These are phyloP conservation scores for Pasiphila rectangulata DNA, from an alignment of 2,888 invertebrate species.

Conservation along the genomic window DNA sequence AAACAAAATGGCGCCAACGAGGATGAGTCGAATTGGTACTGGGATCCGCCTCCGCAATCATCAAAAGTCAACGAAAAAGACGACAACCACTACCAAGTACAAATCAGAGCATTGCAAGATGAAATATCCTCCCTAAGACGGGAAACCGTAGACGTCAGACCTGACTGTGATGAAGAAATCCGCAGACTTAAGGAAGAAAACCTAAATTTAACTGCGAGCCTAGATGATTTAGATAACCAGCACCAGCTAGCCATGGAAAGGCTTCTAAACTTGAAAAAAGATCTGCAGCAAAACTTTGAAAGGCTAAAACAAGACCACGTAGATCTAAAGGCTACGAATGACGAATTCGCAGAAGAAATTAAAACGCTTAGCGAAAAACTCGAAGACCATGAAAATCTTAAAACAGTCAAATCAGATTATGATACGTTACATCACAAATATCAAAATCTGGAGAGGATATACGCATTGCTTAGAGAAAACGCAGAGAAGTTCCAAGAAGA, in stretches of 20 bases:
- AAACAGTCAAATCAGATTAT: constrained; percentile 50
- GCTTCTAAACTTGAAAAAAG: constrained; percentile 76
- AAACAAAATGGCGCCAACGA: constrained; percentile 70
- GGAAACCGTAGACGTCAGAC: constrained; percentile 47
- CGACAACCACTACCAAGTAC: constrained; percentile 56
- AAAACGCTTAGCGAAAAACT: constrained; percentile 72
- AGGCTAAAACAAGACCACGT: constrained; percentile 71
- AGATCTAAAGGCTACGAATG: constrained; percentile 68
- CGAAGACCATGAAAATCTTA: constrained; percentile 56
- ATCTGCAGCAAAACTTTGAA: constrained; percentile 77
- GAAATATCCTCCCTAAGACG: constrained; percentile 67
- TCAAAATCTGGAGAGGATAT: constrained; percentile 71
- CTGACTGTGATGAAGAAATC: constrained; percentile 63
- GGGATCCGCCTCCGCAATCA: constrained; percentile 68
- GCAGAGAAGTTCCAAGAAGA: constrained; percentile 78
- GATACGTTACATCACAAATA: constrained; percentile 72
- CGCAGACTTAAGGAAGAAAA: constrained; percentile 80
- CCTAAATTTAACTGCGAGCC: constrained; percentile 75
- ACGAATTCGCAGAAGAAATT: constrained; percentile 68
- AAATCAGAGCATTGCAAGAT: constrained; percentile 62
- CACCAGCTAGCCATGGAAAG: constrained; percentile 85
- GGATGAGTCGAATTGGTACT: constrained; percentile 77
- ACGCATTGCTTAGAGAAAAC: constrained; percentile 67
- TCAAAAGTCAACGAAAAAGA: constrained; percentile 41
- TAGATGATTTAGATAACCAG: constrained; percentile 88